phyloP scores from a whole-genome alignment of 2,797 vertebrate species.

The Tachyglossus aculeatus region DNA sequence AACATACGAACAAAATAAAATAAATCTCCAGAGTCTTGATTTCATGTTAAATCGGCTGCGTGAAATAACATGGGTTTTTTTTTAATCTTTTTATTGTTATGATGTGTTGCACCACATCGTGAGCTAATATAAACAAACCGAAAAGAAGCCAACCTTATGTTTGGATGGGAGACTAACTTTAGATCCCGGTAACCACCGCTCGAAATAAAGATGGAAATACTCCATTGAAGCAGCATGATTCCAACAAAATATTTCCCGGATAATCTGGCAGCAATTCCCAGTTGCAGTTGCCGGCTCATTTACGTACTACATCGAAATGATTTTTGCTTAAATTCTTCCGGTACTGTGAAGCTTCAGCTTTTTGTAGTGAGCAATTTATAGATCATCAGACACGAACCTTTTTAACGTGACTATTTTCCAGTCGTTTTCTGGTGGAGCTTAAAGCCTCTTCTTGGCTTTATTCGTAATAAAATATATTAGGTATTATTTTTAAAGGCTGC shows the following conservation, averaged over 20 bases:
- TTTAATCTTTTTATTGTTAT: neutral
- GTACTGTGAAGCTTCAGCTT: too few relatives aligned
- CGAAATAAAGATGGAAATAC: neutral
- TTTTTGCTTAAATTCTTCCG: too few relatives aligned
- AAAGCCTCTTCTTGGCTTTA: too few relatives aligned
- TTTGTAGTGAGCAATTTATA: too few relatives aligned
- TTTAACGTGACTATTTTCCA: too few relatives aligned
- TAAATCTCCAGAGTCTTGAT: constrained; percentile 3
- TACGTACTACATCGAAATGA: too few relatives aligned
- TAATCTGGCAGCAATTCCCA: neutral
- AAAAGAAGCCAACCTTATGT: neutral
- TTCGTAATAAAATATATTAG: too few relatives aligned
- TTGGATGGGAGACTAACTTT: neutral
- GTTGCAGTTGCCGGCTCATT: neutral
- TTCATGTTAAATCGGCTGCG: neutral
- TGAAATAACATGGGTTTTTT: neutral
- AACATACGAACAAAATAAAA: too few relatives aligned
- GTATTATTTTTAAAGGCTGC: too few relatives aligned
- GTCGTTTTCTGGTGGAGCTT: too few relatives aligned
- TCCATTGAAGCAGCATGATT: neutral
- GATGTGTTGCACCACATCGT: neutral
- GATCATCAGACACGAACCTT: too few relatives aligned
- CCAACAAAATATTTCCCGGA: neutral
- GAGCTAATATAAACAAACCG: neutral
- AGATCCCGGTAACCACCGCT: too few relatives aligned